Evolutionary conservation across 2,113 vertebrate genomes (phyloP).

Genomic region (Oryzias javanicus): DNA sequence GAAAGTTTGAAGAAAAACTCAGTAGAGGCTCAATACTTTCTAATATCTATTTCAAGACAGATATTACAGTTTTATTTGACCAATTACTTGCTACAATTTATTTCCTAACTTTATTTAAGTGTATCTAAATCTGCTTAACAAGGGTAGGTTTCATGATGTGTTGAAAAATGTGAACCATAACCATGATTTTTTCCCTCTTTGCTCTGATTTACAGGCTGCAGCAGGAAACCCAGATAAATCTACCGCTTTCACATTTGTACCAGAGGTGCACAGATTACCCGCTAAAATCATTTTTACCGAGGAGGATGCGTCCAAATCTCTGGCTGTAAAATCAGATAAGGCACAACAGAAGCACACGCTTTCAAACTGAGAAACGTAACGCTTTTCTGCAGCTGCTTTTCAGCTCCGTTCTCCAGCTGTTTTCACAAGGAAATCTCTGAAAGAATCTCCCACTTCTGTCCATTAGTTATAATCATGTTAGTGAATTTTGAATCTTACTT

Average conservation of each 20-base stretch:
- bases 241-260: slow-evolving; percentile 84
- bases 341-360: slow-evolving; percentile 36
- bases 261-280: slow-evolving; percentile 81
- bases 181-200: background rate
- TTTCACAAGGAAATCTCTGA: no score
- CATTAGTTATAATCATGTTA: no score
- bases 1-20: no score
- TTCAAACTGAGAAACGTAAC: background rate
- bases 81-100: background rate
- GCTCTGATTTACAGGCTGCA: slow-evolving; percentile 57
- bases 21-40: background rate
- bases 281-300: slow-evolving; percentile 67
- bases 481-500: no score
- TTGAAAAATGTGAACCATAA: background rate
- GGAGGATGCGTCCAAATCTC: slow-evolving; percentile 12
- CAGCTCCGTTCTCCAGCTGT: background rate
- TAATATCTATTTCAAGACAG: background rate
- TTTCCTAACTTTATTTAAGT: background rate
- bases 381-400: background rate
- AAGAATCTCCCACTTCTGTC: no score
- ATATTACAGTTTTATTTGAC: background rate
- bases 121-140: background rate
- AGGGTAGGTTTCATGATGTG: background rate
- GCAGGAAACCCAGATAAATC: slow-evolving; percentile 62
- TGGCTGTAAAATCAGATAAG: slow-evolving; percentile 37